Conservation (phyloP, 2,797 vertebrate genomes). For the Benthosema pterotum region DNA sequence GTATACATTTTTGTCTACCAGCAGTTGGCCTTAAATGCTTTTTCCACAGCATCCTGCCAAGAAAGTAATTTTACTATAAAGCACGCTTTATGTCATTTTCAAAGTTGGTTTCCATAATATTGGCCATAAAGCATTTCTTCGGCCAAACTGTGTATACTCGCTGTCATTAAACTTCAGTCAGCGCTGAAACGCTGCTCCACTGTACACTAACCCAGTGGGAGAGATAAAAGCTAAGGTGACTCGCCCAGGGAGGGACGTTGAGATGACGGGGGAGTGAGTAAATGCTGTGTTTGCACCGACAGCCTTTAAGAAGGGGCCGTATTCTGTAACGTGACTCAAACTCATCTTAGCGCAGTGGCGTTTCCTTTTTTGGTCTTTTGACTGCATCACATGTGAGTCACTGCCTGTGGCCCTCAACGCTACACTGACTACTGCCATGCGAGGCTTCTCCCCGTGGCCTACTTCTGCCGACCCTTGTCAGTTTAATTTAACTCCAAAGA, state of each 20-base stretch:
- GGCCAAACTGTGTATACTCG: slow-evolving; percentile 37
- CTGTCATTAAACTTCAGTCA: slow-evolving; percentile 23
- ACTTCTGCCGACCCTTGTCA: slow-evolving; percentile 21
- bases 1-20: slow-evolving; percentile 37
- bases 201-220: slow-evolving; percentile 1
- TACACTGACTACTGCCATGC: slow-evolving; percentile 40
- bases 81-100: slow-evolving; percentile 36
- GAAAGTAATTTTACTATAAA: slow-evolving; percentile 52
- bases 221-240: slow-evolving; percentile 38
- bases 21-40: slow-evolving; percentile 45
- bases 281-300: slow-evolving; percentile 40
- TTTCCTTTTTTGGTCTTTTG: slow-evolving; percentile 78
- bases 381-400: slow-evolving; percentile 70
- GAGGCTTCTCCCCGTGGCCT: slow-evolving; percentile 36
- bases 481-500: not conserved
- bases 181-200: not conserved
- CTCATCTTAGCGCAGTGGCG: slow-evolving; percentile 36
- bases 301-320: slow-evolving; percentile 32
- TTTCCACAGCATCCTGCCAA: slow-evolving; percentile 70
- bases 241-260: slow-evolving; percentile 7
- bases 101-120: slow-evolving; percentile 40
- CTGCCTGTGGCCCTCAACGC: slow-evolving; percentile 40
- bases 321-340: slow-evolving; percentile 64
- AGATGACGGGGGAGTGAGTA: slow-evolving; percentile 46
- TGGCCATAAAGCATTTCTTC: slow-evolving; percentile 37